Evolutionary conservation across 2,888 invertebrate species (phyloP), one percentile per base, ranked within the genome.

Genomic region (Athrips mouffetella): DNA sequence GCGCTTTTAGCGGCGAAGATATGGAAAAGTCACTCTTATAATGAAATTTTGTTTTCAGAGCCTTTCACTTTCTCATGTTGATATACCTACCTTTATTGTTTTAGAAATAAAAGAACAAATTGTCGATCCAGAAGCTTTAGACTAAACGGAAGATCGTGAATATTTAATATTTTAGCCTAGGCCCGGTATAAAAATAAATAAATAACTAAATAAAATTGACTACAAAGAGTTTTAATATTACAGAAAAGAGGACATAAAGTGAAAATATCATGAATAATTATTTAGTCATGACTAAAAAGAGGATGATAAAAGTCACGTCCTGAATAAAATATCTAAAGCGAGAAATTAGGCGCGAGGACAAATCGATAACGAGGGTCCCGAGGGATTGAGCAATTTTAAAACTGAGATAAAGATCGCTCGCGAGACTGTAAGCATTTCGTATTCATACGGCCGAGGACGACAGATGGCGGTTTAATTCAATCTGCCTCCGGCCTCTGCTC

Each of bases 401-500:
- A 88, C 86, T 81, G 82, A 83, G 87, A 88, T 86, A 86, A 83
- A 80, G 81, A 85, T 85, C 85, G 77, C 69, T 73, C 69, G 72
- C 76, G 74, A 75, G 76, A 78, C 79, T 73, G 78, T 78, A 73
- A 80, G 83, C 76, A 84, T 84, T 86, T 80, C 76, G 84, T 80
- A 87, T 87, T 88, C 86, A 85, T 83, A 86, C 83, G 79, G 76
- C 62, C 78, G 77, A 74, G 76, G 70, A 71, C 80, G 87, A 80
- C 88, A 88, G 88, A 88, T 88, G 88, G 80, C 79, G 73, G 79
- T 84, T 82, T 88, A 88, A 87, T 86, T 80, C 83, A 81, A 87
- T 86, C 73, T 74, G 84, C 83, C 87, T 80, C 79, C 74, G 82
- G 86, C 81, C 82, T 83, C 76, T 77, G 81, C 77, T 77, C 70